A percentile compares a stretch with the other conserved stretches of the same genome.
These are phyloP conservation scores for Leptosomus discolor DNA, from an alignment of 2,113 vertebrate species.

Conservation along the genomic window DNA sequence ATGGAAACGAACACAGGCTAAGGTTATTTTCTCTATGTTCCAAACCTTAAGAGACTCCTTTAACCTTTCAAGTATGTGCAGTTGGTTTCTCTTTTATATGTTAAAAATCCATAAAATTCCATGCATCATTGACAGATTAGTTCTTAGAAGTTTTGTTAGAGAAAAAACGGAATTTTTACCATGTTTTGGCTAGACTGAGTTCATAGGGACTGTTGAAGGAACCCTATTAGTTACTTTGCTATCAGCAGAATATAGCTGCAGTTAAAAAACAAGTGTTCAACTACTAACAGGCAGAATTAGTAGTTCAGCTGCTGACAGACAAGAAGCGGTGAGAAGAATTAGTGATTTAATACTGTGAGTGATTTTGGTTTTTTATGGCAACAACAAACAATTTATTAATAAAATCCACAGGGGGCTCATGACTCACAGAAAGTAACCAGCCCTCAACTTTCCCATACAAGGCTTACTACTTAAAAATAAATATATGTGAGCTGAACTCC, in stretches of 20 bases:
- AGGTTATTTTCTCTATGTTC: not conserved
- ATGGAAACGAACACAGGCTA: not conserved
- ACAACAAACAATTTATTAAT: not conserved
- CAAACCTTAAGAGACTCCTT: not conserved
- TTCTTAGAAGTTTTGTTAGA: not conserved
- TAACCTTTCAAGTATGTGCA: not conserved
- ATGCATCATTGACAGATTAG: not conserved
- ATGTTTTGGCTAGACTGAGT: not conserved
- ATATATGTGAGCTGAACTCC: not conserved
- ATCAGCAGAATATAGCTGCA: not conserved
- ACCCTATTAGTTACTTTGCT: not conserved
- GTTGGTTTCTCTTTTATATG: not conserved
- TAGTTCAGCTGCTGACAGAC: not conserved
- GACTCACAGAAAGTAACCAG: slow-evolving; percentile 1
- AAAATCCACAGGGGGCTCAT: not conserved
- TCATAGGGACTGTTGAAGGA: not conserved
- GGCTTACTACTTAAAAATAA: not conserved
- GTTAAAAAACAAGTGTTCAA: not conserved
- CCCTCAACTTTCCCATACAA: not conserved
- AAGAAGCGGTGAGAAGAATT: not conserved
- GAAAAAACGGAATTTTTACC: not conserved
- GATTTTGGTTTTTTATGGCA: not conserved
- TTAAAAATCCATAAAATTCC: not conserved
- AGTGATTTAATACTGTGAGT: not conserved
- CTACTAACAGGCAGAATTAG: not conserved